A percentile compares a stretch with the other conserved stretches of the same genome.
Conservation (phyloP, 2,888 invertebrate genomes). For the Vanessa cardui region DNA sequence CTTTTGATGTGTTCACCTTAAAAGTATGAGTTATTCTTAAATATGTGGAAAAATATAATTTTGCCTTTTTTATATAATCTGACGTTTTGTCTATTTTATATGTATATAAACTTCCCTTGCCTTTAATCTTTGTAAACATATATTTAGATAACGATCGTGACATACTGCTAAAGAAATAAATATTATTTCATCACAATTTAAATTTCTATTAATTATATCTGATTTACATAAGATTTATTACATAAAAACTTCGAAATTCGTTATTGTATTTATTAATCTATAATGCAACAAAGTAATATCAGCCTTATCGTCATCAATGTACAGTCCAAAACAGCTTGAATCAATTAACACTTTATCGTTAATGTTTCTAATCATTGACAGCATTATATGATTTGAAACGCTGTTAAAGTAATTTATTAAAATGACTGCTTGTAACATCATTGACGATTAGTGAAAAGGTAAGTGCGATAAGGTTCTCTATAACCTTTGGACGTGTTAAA, state of each 20-base stretch:
- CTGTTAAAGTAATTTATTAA: neutral
- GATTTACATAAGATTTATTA: neutral
- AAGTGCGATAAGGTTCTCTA: conserved; percentile 17
- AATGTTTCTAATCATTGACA: neutral
- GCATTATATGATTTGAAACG: neutral
- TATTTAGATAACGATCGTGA: too few relatives aligned
- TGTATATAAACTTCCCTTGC: too few relatives aligned
- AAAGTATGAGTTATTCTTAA: neutral
- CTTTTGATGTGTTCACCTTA: too few relatives aligned
- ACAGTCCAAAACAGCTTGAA: neutral
- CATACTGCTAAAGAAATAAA: too few relatives aligned
- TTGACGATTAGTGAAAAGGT: neutral
- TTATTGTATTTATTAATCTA: neutral
- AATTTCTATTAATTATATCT: neutral
- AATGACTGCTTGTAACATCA: neutral
- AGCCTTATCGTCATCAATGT: neutral
- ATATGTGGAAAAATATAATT: neutral
- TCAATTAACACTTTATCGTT: neutral
- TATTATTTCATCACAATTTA: too few relatives aligned
- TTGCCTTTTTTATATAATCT: too few relatives aligned
- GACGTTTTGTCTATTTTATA: too few relatives aligned
- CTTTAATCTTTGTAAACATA: too few relatives aligned
- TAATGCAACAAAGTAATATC: neutral
- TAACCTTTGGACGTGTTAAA: conserved; percentile 5
- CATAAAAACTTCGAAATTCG: neutral